Conservation (phyloP, 1,140 invertebrate species). For the Ptiloglossa arizonensis region DNA sequence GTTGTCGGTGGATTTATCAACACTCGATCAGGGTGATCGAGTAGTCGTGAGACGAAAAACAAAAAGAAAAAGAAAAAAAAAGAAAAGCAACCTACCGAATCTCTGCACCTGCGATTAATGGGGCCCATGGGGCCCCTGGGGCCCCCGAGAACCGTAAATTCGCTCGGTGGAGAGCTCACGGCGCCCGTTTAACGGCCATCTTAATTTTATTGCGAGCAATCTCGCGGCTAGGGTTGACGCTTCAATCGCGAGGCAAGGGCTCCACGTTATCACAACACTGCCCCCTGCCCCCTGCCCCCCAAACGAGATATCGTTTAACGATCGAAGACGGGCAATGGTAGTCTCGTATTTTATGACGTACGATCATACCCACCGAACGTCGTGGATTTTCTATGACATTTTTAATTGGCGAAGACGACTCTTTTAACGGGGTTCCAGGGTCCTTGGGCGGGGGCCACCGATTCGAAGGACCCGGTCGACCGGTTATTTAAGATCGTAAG, state of each 20-base stretch:
- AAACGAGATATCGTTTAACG: background rate
- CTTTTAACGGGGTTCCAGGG: conserved; percentile 19
- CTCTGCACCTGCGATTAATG: conserved; percentile 24
- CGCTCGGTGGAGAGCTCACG: background rate
- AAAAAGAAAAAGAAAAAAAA: no score
- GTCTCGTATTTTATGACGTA: no score
- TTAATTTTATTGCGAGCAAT: conserved; percentile 37
- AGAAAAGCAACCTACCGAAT: background rate
- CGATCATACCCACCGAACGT: background rate
- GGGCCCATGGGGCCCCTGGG: no score
- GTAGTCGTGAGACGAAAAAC: no score
- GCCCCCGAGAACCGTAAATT: conserved; percentile 11
- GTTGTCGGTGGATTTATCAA: conserved; percentile 18
- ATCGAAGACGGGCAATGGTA: background rate
- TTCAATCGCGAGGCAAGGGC: background rate
- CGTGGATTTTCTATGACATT: background rate
- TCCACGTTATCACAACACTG: conserved; percentile 10
- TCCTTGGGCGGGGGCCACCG: no score
- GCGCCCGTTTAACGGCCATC: conserved; percentile 1
- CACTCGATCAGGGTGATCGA: background rate
- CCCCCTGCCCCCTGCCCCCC: background rate
- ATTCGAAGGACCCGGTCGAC: background rate
- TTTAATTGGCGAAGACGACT: conserved; percentile 27
- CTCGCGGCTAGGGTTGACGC: conserved; percentile 18
- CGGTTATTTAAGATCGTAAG: conserved; percentile 27